A percentile compares a stretch with the other conserved stretches of the same genome.
Evolutionary conservation across 92 coral and sea anemone species (phyloP).

Genomic region (Actinostola sp.): DNA sequence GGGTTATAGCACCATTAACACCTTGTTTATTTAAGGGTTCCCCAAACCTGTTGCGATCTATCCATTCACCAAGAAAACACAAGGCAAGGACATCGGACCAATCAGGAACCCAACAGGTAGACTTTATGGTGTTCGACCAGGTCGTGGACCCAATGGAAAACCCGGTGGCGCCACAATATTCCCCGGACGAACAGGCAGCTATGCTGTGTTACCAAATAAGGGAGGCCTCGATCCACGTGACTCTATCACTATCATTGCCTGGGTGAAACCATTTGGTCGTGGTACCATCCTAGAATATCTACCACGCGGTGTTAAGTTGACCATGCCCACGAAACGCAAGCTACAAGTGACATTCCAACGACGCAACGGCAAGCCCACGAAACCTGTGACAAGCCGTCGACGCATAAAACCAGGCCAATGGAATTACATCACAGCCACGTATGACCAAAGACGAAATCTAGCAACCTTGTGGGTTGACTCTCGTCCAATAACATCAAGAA

Average conservation of each 20-base stretch:
- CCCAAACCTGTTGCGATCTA: slow-evolving; percentile 58
- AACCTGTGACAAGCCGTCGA: slow-evolving; percentile 45
- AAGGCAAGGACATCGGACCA: slow-evolving; percentile 64
- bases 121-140: slow-evolving; percentile 52
- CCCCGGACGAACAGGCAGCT: slow-evolving; percentile 55
- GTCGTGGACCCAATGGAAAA: slow-evolving; percentile 70
- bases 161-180: slow-evolving; percentile 70
- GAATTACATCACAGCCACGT: slow-evolving; percentile 69
- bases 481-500: slow-evolving; percentile 49
- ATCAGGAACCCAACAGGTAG: slow-evolving; percentile 64
- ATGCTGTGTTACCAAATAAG: slow-evolving; percentile 55
- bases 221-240: slow-evolving; percentile 59
- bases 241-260: slow-evolving; percentile 71
- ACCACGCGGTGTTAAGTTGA: slow-evolving; percentile 68
- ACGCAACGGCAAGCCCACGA: slow-evolving; percentile 41
- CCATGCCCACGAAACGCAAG: slow-evolving; percentile 53
- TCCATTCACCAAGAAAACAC: slow-evolving; percentile 55
- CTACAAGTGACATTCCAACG: slow-evolving; percentile 65
- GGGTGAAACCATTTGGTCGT: slow-evolving; percentile 71
- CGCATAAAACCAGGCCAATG: slow-evolving; percentile 56
- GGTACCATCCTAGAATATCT: slow-evolving; percentile 75
- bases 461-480: slow-evolving; percentile 56
- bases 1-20: too few species aligned
- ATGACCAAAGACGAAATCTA: slow-evolving; percentile 45
- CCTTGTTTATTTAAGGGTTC: too few species aligned